A percentile compares a stretch with the other conserved stretches of the same genome.
phyloP scores from a whole-genome alignment of 2,113 vertebrate species.

The Cyphomyrus plagiostoma region DNA sequence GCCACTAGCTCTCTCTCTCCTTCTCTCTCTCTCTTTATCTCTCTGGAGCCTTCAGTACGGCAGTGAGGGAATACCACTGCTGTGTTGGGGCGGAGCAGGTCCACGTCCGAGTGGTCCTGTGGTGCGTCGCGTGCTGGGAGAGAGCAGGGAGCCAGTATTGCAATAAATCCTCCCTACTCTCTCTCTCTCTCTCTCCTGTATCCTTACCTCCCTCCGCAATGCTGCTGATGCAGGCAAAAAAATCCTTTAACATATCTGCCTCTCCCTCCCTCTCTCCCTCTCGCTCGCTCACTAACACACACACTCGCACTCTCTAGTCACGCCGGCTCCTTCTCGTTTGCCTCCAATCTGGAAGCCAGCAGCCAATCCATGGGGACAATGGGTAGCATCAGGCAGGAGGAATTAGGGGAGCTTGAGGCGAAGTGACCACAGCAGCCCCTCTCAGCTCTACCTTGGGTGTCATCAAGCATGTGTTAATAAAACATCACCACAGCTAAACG shows the following conservation, averaged over 20 bases:
- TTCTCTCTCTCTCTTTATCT: background rate
- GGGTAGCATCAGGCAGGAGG: constrained; percentile 11
- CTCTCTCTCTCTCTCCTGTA: background rate
- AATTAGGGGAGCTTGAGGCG: constrained; percentile 1
- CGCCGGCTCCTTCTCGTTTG: background rate
- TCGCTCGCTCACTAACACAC: background rate
- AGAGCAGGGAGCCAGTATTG: constrained; percentile 10
- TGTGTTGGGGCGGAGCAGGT: background rate
- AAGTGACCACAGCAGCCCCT: background rate
- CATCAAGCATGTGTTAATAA: background rate
- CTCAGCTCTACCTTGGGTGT: background rate
- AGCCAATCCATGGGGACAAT: background rate
- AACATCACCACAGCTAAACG: background rate
- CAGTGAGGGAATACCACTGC: background rate
- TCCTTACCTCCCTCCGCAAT: constrained; percentile 41
- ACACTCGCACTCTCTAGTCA: background rate
- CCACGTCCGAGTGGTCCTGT: background rate
- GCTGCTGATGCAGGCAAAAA: constrained; percentile 64
- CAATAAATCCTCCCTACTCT: constrained; percentile 10
- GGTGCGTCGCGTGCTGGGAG: constrained; percentile 14
- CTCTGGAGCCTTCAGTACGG: background rate
- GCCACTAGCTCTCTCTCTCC: background rate
- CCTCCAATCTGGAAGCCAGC: constrained; percentile 4
- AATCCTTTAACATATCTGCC: constrained; percentile 56
- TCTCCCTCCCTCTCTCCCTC: constrained; percentile 37